These are phyloP conservation scores for Acrobasis repandana DNA, from an alignment of 2,888 invertebrate genomes.

Conservation along the genomic window DNA sequence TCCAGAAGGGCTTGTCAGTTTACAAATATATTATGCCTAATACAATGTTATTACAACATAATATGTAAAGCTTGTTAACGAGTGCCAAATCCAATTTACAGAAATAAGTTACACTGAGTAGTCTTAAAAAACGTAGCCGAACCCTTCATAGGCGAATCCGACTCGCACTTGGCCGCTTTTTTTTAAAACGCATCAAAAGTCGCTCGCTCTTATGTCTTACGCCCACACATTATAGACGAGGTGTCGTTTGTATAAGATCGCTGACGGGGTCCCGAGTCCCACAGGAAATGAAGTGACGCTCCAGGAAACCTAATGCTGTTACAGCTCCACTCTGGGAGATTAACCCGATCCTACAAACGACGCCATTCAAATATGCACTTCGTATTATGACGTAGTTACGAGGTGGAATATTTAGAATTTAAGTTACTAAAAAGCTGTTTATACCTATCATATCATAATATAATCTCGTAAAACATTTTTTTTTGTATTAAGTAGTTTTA, in stretches of 20 bases:
- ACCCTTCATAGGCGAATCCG: too few relatives aligned
- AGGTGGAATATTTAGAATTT: neutral
- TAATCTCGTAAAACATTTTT: too few relatives aligned
- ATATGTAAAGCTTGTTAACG: too few relatives aligned
- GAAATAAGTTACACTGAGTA: too few relatives aligned
- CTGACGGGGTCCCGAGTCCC: conserved; percentile 39
- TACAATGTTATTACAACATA: too few relatives aligned
- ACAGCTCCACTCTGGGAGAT: conserved; percentile 26
- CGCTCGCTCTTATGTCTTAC: conserved; percentile 29
- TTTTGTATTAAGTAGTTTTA: too few relatives aligned
- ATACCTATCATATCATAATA: too few relatives aligned
- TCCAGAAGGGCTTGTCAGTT: too few relatives aligned
- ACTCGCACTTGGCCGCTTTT: too few relatives aligned
- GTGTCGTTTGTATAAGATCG: conserved; percentile 51
- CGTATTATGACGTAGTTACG: conserved; percentile 1
- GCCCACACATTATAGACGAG: conserved; percentile 41
- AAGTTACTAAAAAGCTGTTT: neutral
- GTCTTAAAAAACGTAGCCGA: too few relatives aligned
- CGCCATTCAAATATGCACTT: conserved; percentile 11
- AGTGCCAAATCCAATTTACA: too few relatives aligned
- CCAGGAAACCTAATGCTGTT: conserved; percentile 41
- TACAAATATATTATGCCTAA: too few relatives aligned
- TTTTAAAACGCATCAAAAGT: neutral
- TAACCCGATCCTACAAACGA: conserved; percentile 21
- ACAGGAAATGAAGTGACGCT: conserved; percentile 55